A percentile compares a stretch with the other conserved stretches of the same genome.
These are phyloP conservation scores for Pocillopora meandrina DNA, from an alignment of 92 coral and sea anemone genomes.

Conservation along the genomic window DNA sequence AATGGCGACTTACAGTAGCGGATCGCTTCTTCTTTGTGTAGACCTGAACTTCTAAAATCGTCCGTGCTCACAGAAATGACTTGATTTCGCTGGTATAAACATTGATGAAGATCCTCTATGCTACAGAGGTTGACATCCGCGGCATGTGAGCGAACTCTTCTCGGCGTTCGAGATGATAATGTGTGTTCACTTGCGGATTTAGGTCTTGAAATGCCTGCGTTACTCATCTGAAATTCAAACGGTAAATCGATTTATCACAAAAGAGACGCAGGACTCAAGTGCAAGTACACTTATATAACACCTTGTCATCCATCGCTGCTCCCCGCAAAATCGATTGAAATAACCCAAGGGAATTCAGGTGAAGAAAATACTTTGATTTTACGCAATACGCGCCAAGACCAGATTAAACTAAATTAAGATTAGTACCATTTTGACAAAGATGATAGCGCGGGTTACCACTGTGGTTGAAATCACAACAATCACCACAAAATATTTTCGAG, in stretches of 20 bases:
- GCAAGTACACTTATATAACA: neutral
- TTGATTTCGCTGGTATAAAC: conserved; percentile 32
- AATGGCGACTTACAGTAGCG: conserved; percentile 35
- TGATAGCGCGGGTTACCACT: neutral
- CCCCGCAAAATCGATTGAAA: neutral
- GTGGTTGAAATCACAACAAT: neutral
- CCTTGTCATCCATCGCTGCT: neutral
- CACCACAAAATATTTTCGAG: neutral
- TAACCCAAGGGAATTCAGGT: neutral
- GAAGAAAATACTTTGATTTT: neutral
- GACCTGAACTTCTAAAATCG: conserved; percentile 26
- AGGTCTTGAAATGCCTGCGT: neutral
- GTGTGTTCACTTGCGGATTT: neutral
- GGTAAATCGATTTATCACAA: neutral
- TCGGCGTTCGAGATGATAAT: neutral
- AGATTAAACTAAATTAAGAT: neutral
- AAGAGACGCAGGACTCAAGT: neutral
- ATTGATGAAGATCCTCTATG: conserved; percentile 37
- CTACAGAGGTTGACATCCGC: neutral
- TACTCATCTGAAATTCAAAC: conserved; percentile 24
- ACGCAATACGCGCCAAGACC: neutral
- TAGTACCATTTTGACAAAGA: neutral
- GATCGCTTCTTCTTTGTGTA: conserved; percentile 10
- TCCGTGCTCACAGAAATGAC: conserved; percentile 20
- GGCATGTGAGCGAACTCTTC: neutral